Conservation (phyloP, 2,888 invertebrate species). For the Hirtodrosophila duncani region DNA sequence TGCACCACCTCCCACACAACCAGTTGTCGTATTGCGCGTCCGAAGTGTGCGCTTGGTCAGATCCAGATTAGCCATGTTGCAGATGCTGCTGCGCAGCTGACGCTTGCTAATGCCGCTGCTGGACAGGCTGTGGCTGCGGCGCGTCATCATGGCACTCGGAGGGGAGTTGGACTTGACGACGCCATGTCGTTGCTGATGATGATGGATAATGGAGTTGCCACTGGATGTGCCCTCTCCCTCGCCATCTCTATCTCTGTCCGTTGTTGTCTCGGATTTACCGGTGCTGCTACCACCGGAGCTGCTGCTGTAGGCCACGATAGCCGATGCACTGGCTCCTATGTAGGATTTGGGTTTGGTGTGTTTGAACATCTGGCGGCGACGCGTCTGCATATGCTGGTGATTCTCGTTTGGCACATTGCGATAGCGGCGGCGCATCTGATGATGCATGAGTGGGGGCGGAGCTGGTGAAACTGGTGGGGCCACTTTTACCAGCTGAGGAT, state of each 20-base stretch:
- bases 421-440: conserved; percentile 60
- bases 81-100: conserved; percentile 73
- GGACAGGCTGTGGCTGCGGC: conserved; percentile 40
- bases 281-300: not conserved
- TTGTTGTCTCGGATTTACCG: not conserved
- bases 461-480: not conserved
- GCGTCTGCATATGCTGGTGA: conserved; percentile 62
- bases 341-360: conserved; percentile 42
- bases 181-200: too few relatives aligned
- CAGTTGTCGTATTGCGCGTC: conserved; percentile 61
- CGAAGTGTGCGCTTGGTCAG: conserved; percentile 74
- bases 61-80: conserved; percentile 47
- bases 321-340: conserved; percentile 30
- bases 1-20: not conserved
- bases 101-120: conserved; percentile 60
- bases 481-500: not conserved
- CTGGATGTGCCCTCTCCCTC: conserved; percentile 10
- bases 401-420: conserved; percentile 75
- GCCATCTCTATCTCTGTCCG: conserved; percentile 6
- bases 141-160: conserved; percentile 39
- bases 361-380: conserved; percentile 48
- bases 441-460: conserved; percentile 21
- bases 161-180: too few relatives aligned
- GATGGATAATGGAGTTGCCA: not conserved
- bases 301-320: conserved; percentile 43